Evolutionary conservation across 2,113 vertebrate genomes (phyloP).

Genomic region (Lophotis ruficrista): DNA sequence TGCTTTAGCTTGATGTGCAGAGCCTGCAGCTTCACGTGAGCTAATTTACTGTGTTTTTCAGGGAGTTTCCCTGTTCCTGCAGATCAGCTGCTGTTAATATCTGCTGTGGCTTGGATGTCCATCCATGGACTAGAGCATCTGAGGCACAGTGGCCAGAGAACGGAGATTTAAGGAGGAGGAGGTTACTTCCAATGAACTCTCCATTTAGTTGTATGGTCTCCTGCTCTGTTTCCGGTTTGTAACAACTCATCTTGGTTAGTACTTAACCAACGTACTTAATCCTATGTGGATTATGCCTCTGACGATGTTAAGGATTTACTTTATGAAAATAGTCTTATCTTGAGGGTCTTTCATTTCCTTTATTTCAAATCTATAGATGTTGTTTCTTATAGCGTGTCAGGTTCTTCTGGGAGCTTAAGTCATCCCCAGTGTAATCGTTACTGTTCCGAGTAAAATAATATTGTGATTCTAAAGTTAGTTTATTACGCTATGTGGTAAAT

Average conservation of each 20-base stretch:
- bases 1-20: neutral
- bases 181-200: neutral
- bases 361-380: neutral
- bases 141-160: neutral
- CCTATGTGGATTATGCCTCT: neutral
- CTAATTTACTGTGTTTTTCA: neutral
- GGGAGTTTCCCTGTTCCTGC: neutral
- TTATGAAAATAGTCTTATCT: neutral
- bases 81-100: neutral
- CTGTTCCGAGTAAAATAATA: neutral
- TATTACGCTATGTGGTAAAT: rapidly evolving
- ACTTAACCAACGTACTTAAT: neutral
- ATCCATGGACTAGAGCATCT: neutral
- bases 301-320: neutral
- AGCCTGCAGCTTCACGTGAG: neutral
- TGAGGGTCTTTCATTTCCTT: neutral
- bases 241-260: neutral
- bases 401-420: neutral
- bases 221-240: neutral
- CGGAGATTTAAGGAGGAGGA: neutral
- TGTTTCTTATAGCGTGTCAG: neutral
- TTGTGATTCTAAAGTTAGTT: neutral
- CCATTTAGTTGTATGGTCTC: neutral
- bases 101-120: neutral
- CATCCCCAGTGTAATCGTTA: neutral